Evolutionary conservation across 2,113 vertebrate species (phyloP), one percentile per base, ranked within the genome.

Genomic region (Hypocryptadius cinnamomeus): DNA sequence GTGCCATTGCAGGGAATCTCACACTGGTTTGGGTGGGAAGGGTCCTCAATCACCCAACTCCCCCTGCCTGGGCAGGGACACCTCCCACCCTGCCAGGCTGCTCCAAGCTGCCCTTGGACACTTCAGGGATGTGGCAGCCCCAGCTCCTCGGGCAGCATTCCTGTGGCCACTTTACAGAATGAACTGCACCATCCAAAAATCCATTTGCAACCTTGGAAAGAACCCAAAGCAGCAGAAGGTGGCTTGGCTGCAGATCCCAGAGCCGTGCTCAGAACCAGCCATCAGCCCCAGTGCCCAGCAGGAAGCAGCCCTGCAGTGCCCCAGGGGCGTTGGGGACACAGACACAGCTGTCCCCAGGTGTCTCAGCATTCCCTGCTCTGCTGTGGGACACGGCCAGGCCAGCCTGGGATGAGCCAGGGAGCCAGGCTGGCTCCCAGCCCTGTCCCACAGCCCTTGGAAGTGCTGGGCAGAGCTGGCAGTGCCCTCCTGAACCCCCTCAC

Each of bases 151-250:
- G 63, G 72, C 72, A 69, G 8, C 7, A 30, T 17, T 70, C 28
- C 86, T 8, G 48, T 0, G 19, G 33, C 33, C 3, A 3, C 14
- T 73, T 37, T 1, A 53, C 56, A 47, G 20, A 54, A 42, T 1
- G 8, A 69, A 56, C 78, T 0, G 7, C 37, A 3, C 70, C 47
- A 7, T 15, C 78, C 73, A n/a, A 15, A 60, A 65, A 40, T 4
- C 70, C 66, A 45, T 57, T 79, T 48, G 37, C 54, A 60, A 79
- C 87, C 77, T 28, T 16, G 28, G 84, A 20, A n/a, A 5, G 7
- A 28, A 2, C 10, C 71, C 61, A 59, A 3, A 19, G 8, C 73
- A 47, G 18, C 64, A 42, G 68, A n/a, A 18, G 4, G 3, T 4
- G 8, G 57, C 24, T 1, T 7, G 53, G 85, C 61, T 89, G 30